Evolutionary conservation across 2,888 invertebrate genomes (phyloP).

Genomic region (Drosophila rellima): DNA sequence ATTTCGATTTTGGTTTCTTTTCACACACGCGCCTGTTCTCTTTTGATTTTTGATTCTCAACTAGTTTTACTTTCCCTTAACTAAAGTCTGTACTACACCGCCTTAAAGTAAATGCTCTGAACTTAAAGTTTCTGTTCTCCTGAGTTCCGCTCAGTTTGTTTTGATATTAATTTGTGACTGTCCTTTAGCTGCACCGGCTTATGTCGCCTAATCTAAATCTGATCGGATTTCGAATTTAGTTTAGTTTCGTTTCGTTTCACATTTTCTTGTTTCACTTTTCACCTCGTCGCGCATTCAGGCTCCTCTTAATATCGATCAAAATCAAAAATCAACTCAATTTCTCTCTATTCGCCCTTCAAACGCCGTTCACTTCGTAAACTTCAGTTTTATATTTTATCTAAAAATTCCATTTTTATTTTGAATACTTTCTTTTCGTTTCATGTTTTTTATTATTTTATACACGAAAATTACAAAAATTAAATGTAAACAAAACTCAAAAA

Average conservation of each 20-base stretch:
- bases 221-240: constrained; percentile 38
- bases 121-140: constrained; percentile 28
- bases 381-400: constrained; percentile 14
- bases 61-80: constrained; percentile 52
- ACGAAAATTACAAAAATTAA: constrained; percentile 39
- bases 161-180: constrained; percentile 49
- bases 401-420: constrained; percentile 7
- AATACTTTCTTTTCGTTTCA: constrained; percentile 41
- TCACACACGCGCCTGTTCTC: constrained; percentile 69
- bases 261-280: constrained; percentile 43
- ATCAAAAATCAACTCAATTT: constrained; percentile 37
- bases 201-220: constrained; percentile 53
- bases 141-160: constrained; percentile 33
- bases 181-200: constrained; percentile 64
- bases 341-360: constrained; percentile 35
- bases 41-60: constrained; percentile 54
- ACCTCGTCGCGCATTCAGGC: constrained; percentile 46
- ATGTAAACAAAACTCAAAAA: constrained; percentile 18
- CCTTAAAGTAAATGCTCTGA: constrained; percentile 69
- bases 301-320: constrained; percentile 33
- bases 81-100: constrained; percentile 70
- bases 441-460: constrained; percentile 36
- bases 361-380: constrained; percentile 23
- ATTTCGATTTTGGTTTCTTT: constrained; percentile 48
- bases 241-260: constrained; percentile 37